These are phyloP conservation scores for Phymorhynchus buccinoides DNA, from an alignment of 1,140 invertebrate species.

Conservation along the genomic window DNA sequence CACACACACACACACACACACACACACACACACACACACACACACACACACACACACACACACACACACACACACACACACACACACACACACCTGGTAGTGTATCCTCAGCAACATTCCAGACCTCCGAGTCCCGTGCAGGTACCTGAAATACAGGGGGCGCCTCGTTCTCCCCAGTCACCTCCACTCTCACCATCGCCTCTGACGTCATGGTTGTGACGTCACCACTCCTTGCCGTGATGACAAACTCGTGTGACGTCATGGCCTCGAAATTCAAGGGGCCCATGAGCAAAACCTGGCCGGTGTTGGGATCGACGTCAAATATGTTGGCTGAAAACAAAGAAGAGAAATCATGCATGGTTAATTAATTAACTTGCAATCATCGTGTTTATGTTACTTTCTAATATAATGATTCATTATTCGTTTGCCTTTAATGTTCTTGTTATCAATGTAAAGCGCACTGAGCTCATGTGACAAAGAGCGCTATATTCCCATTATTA, in stretches of 20 bases:
- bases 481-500: too few species aligned
- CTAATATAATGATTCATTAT: too few species aligned
- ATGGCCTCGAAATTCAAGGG: conserved; percentile 21
- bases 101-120: neutral
- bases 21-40: too few species aligned
- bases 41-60: neutral
- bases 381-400: too few species aligned
- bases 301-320: neutral
- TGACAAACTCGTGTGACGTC: neutral
- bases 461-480: too few species aligned
- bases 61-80: conserved; percentile 1
- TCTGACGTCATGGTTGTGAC: conserved; percentile 31
- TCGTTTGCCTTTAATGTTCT: too few species aligned
- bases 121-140: neutral
- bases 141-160: neutral
- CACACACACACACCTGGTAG: conserved; percentile 7
- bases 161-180: conserved; percentile 34
- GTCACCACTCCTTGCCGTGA: conserved; percentile 22
- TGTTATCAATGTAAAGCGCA: too few species aligned
- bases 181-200: conserved; percentile 20
- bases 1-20: too few species aligned
- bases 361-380: too few species aligned
- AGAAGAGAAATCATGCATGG: too few species aligned
- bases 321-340: neutral
- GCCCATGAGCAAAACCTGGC: neutral